Base-by-base conservation (phyloP, 2,797 vertebrate species). In the Kryptolebias ocellatus region DNA sequence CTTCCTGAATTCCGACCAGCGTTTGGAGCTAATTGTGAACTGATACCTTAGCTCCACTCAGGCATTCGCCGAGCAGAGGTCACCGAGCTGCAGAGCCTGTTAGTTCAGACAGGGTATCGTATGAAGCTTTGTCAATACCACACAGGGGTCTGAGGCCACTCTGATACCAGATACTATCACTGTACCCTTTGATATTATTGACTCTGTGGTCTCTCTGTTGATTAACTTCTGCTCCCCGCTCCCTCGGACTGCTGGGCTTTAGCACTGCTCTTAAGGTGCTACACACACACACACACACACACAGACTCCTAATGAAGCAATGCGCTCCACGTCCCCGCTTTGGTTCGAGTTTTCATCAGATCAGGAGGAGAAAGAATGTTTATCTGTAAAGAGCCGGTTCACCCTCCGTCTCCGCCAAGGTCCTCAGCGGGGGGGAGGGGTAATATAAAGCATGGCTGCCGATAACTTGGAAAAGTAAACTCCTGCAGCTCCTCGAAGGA, bases 21-120 rank as follows among this genome's bases (percentile, higher is more conserved):
- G 52, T 79, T 81, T 81, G 83, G 85, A 74, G 71, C 88, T 87
- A 87, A 90, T 90, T 90, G 88, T 90, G 79, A 88, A 64, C 74
- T n/a, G 83, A 88, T 89, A 87, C 80, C 78, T 69, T 46, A 4
- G 72, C 56, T 68, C 60, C 12, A 37, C 63, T 47, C 70, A 1
- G 72, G 78, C 69, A 49, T 24, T 37, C 29, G 50, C 67, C 17
- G 62, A 58, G 79, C 84, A 87, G 85, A 90, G 87, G 86, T 90
- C 85, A 86, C 74, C 17, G 71, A 78, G 74, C 64, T 56, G 64
- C 79, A 27, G 31, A 82, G 85, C 83, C 83, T 55, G 78, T 69
- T 70, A 55, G 80, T 80, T 61, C 70, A 58, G 28, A 78, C 44
- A 31, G 29, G 83, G 85, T 80, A 91, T 90, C 86, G 52, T 78